A percentile compares a stretch with the other conserved stretches of the same genome.
Conservation (phyloP, 2,888 invertebrate genomes). For the Allacma fusca region DNA sequence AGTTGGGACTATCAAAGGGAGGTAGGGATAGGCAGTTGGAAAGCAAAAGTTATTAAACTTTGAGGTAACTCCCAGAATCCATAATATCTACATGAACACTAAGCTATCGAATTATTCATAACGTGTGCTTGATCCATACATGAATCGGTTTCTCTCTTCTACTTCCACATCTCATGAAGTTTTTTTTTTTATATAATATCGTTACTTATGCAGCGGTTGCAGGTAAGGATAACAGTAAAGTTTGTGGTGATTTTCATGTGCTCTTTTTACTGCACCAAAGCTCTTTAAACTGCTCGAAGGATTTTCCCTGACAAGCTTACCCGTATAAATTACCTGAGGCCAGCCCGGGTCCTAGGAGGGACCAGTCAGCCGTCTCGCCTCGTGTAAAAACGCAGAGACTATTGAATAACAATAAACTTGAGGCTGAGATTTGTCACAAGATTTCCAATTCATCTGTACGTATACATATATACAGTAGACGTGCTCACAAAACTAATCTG, state of each 20-base stretch:
- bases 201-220: background rate
- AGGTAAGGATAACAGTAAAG: background rate
- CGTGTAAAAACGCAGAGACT: background rate
- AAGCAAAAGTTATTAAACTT: slow-evolving; percentile 7
- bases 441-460: background rate
- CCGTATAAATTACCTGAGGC: background rate
- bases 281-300: background rate
- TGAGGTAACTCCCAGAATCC: background rate
- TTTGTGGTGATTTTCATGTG: slow-evolving; percentile 6
- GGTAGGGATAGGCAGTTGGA: no score
- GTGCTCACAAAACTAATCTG: no score
- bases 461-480: background rate
- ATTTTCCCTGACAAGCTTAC: background rate
- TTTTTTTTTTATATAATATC: no score
- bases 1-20: no score
- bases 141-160: no score
- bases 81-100: background rate
- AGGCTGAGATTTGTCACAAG: background rate
- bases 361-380: no score
- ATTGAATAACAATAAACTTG: slow-evolving; percentile 2
- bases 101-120: slow-evolving; percentile 6
- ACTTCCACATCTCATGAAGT: no score
- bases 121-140: background rate
- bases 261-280: background rate
- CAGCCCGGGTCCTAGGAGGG: no score